phyloP scores from a whole-genome alignment of 2,797 vertebrate species.

The Chlorospingus flavigularis region DNA sequence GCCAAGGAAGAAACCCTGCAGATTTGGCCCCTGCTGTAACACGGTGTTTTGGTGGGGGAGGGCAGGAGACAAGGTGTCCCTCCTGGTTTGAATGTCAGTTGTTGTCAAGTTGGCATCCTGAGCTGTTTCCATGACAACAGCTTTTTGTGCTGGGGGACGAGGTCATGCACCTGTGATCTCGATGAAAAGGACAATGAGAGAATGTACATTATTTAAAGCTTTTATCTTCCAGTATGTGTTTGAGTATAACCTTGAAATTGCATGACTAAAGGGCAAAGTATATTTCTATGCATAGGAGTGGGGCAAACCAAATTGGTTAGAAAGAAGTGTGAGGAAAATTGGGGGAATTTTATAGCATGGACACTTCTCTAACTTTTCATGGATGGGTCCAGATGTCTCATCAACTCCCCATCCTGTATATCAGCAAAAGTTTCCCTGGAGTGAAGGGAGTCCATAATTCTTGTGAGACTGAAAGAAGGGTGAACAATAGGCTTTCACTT shows the following conservation, averaged over 20 bases:
- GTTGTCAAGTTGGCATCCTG: constrained; percentile 69
- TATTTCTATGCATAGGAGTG: constrained; percentile 4
- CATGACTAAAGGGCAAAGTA: constrained; percentile 43
- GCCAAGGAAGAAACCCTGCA: background rate
- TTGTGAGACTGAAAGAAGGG: background rate
- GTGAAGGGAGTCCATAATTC: background rate
- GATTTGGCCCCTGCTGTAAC: constrained; percentile 40
- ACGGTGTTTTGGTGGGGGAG: background rate
- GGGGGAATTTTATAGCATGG: background rate
- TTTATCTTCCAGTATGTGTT: constrained; percentile 57
- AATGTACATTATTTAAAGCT: constrained; percentile 53
- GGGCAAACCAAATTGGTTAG: constrained; percentile 18
- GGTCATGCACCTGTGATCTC: constrained; percentile 72
- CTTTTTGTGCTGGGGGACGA: constrained; percentile 57
- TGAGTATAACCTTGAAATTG: constrained; percentile 70
- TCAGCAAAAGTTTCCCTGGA: background rate
- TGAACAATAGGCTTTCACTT: background rate
- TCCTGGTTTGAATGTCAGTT: constrained; percentile 76
- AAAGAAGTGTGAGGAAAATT: background rate
- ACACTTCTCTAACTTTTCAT: background rate
- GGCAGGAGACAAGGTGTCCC: constrained; percentile 55
- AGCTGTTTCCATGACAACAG: constrained; percentile 71
- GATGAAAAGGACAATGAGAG: constrained; percentile 50
- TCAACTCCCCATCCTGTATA: background rate
- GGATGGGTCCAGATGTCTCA: background rate